Evolutionary conservation across 2,888 invertebrate genomes (phyloP), one percentile per base, ranked within the genome.

Genomic region (Brachyptera risi): DNA sequence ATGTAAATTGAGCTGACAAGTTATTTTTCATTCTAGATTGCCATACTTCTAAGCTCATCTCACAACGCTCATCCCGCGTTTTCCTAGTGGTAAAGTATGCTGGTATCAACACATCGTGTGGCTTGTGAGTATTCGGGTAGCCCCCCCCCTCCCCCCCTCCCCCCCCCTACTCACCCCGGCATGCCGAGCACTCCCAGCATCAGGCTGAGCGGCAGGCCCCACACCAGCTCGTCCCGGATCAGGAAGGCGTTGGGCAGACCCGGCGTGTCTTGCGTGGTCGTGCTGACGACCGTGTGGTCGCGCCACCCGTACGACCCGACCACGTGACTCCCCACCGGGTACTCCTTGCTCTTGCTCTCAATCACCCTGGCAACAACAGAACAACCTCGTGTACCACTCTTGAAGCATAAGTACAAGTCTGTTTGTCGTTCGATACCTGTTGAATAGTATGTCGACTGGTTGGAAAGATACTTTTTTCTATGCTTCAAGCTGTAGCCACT

Each of bases 261-360:
- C 9, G 17, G n/a, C 3, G n/a, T 15, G 15, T 59, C 11, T n/a
- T 58, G 24, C 23, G 26, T 56, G n/a, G n/a, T 21, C 1, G 47
- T 78, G 73, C 58, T 73, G 1, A 78, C 72, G 35, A 85, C 72
- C 0, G 83, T 81, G 66, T 82, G 79, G 1, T 82, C 80, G 67
- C 83, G 75, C 90, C 90, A 90, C 19, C 90, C 90, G 68, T 85
- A 80, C 63, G 80, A 73, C 2, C 81, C 85, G 1, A 83, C 73
- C 13, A 90, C 78, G 67, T 82, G 77, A 68, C 79, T 80, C 1
- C 86, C 88, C 17, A 83, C 82, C 0, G 86, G 84, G 71, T 77
- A 88, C 3, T 82, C 76, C 9, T 78, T 68, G 73, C 87, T 81
- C 65, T 83, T 84, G 66, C 87, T 88, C 57, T 83, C 82, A 58